Base-by-base conservation (phyloP, 2,797 vertebrate species). In the Lagorchestes hirsutus region DNA sequence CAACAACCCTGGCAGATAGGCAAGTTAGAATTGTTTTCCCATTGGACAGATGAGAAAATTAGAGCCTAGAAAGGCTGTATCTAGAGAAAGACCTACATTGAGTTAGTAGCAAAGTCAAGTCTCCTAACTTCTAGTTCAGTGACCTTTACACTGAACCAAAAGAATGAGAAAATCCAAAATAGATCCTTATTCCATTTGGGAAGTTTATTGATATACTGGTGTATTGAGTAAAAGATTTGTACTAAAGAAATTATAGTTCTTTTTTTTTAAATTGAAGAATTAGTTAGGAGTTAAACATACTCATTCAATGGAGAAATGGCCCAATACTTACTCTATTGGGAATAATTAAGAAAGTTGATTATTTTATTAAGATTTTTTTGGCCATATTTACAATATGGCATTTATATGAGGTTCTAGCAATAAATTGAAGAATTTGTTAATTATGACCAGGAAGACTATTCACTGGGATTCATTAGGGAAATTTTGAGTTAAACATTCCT, bases 371-470 rank as follows among this genome's bases (percentile, higher is more conserved):
- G 24, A 94, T 94, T 31, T 97, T 95, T 34, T 59, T n/a, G 91
- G 16, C 10, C 31, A 56, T 90, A 13, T 24, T 31, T 2, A 92
- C 52, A 94, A 95, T 27, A 90, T 55, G 94, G 22, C 74, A 96
- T 95, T 92, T 91, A 34, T 31, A 54, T 92, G 27, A 97, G 55
- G 46, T 95, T 31, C 55, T 93, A 91, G 82, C 93, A 91, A 95
- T 92, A 94, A 93, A 94, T 3, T 93, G 8, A 93, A 95, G 55
- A 96, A 94, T 34, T 92, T 9, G 91, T 94, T 93, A 97, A 93
- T 58, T 92, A 1, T 92, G 28, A 96, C 46, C 82, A 94, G 46
- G 28, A 95, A 87, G 50, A 74, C 2, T 12, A 95, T 93, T 94
- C 92, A 92, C 34, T 54, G 93, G 50, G 92, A 93, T 58, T 95